phyloP scores from a whole-genome alignment of 2,888 invertebrate species.

The Synergus laeviventris region DNA sequence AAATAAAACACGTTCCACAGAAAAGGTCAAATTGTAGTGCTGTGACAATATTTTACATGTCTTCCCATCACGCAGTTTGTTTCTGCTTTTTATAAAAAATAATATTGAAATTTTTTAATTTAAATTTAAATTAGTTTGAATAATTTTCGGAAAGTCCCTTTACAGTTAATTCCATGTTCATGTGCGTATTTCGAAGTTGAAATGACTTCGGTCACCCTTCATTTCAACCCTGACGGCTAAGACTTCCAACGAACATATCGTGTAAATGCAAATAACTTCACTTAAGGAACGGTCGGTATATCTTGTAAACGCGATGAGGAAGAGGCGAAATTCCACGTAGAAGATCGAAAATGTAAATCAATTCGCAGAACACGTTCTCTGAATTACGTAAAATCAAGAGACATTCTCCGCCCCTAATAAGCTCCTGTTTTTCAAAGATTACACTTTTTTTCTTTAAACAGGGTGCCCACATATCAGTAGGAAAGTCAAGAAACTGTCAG shows the following conservation, averaged over 20 bases:
- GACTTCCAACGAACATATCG: conserved; percentile 56
- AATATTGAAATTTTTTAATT: background rate
- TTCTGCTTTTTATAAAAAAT: background rate
- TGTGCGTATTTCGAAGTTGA: conserved; percentile 46
- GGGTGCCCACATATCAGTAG: too few relatives aligned
- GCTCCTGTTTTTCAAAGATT: too few relatives aligned
- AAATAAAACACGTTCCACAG: background rate
- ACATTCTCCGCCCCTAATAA: conserved; percentile 4
- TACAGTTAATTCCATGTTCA: conserved; percentile 43
- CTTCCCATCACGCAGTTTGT: background rate
- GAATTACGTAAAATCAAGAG: conserved; percentile 23
- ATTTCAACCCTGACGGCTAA: conserved; percentile 37
- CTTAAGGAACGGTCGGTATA: conserved; percentile 56
- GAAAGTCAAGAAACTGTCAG: too few relatives aligned
- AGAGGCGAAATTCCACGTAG: conserved; percentile 19
- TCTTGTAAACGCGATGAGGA: conserved; percentile 53
- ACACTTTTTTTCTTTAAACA: too few relatives aligned
- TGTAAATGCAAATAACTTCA: conserved; percentile 57
- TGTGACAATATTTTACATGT: conserved; percentile 15
- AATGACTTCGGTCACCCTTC: conserved; percentile 23
- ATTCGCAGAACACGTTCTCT: conserved; percentile 4
- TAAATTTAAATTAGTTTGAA: conserved; percentile 37
- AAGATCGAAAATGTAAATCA: conserved; percentile 25
- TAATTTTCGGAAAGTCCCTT: conserved; percentile 38
- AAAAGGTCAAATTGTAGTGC: background rate